These are phyloP conservation scores for Oenanthe melanoleuca DNA, from an alignment of 2,113 vertebrate genomes.

Conservation along the genomic window DNA sequence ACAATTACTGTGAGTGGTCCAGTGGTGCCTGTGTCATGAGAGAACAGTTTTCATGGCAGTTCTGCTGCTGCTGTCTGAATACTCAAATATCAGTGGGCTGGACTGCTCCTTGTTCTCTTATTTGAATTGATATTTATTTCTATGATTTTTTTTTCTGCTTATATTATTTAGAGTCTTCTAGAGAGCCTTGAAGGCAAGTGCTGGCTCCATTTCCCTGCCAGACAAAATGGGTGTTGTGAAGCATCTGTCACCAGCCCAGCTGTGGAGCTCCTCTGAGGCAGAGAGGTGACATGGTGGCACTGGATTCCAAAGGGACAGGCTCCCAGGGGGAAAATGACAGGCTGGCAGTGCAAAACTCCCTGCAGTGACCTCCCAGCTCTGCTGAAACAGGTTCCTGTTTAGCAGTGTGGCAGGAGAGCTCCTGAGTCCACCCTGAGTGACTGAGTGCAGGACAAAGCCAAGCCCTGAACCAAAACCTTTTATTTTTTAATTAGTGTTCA, in stretches of 20 bases:
- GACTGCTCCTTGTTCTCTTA: not conserved
- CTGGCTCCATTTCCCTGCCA: not conserved
- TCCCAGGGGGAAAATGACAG: not conserved
- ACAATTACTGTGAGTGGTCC: not conserved
- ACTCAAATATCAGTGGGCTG: not conserved
- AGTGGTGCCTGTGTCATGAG: rapidly evolving
- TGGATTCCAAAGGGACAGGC: not conserved
- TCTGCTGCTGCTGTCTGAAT: not conserved
- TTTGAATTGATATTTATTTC: not conserved
- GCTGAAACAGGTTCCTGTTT: not conserved
- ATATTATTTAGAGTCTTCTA: not conserved
- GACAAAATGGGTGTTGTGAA: not conserved
- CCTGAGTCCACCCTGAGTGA: not conserved
- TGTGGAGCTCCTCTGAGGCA: not conserved
- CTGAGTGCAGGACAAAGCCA: not conserved
- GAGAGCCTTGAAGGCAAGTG: not conserved
- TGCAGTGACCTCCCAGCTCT: not conserved
- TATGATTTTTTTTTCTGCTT: not conserved
- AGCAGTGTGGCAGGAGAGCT: not conserved
- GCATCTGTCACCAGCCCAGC: not conserved
- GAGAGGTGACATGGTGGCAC: not conserved
- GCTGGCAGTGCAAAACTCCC: not conserved
- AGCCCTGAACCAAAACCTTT: not conserved
- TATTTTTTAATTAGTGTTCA: not conserved
- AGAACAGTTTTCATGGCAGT: not conserved